Percentiles rank a stretch among this genome's conserved stretches.
Conservation (phyloP, 2,797 vertebrate genomes). For the Gymnodraco acuticeps region DNA sequence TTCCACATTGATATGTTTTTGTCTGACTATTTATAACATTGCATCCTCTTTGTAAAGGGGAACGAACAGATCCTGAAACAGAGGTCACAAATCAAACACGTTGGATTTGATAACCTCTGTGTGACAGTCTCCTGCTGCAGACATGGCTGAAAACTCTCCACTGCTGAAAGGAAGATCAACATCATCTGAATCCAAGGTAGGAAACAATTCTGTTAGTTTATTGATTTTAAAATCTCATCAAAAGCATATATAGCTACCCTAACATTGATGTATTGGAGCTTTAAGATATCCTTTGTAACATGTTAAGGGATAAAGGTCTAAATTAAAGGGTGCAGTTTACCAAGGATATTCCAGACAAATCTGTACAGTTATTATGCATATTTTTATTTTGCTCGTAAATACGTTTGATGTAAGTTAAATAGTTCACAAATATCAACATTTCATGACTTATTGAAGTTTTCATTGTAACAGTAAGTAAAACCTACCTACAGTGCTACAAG, state of each 20-base stretch:
- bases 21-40: too few relatives aligned
- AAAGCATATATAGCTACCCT: neutral
- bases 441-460: neutral
- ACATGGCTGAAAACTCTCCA: constrained; percentile 59
- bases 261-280: neutral
- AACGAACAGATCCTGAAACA: neutral
- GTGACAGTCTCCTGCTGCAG: constrained; percentile 11
- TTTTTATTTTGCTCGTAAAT: neutral
- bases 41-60: neutral
- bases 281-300: neutral
- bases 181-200: constrained; percentile 52
- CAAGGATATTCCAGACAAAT: neutral
- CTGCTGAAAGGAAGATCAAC: constrained; percentile 45
- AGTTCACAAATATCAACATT: neutral
- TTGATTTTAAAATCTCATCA: neutral
- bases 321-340: neutral
- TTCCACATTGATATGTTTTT: neutral
- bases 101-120: neutral
- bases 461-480: neutral
- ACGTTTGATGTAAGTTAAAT: neutral
- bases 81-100: neutral
- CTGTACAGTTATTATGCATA: neutral
- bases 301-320: neutral
- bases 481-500: too few relatives aligned
- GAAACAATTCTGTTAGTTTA: constrained; percentile 9